Evolutionary conservation across 1,140 invertebrate species (phyloP), one percentile per base, ranked within the genome.

Genomic region (Nomia melanderi): DNA sequence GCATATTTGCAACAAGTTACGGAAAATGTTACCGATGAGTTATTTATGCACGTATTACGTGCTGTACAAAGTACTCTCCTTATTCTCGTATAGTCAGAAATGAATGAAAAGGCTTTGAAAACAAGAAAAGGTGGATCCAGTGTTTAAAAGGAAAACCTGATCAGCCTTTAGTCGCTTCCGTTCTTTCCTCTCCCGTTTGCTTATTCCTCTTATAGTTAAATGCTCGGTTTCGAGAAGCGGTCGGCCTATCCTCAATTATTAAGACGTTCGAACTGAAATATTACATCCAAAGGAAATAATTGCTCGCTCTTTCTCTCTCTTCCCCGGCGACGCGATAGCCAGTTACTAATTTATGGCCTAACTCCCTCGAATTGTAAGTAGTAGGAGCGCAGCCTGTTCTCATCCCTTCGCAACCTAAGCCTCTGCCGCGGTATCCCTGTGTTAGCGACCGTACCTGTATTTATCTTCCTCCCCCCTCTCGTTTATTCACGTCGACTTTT

Each of bases 241-340:
- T 23, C 31, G 59, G 56, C 72, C 41, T 63, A 81, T 83, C 81
- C 85, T 81, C 83, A 81, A 87, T 89, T 90, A 90, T 90, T 90
- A 89, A 90, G 89, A 90, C 78, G 87, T 89, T 90, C 80, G 62
- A 87, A 83, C 88, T 89, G 86, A 90, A 89, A 89, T 90, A 89
- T 89, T 77, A 82, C 86, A 86, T 90, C 87, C 86, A 87, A 87
- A 77, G 77, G 84, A 87, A 89, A 89, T 90, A 90, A 89, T 90
- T 67, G 63, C 63, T 57, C 72, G 7, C n/a, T 56, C 31, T 53
- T 14, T 63, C 23, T 12, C 56, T 62, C 53, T 31, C 77, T 39
- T 70, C 33, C 23, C 6, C n/a, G 33, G n/a, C 12, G 31, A 25
- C 44, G 77, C 81, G 81, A 80, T 83, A 84, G 77, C 81, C 36